Base-by-base conservation (phyloP, 2,888 invertebrate genomes). In the Priocnemis perturbator region DNA sequence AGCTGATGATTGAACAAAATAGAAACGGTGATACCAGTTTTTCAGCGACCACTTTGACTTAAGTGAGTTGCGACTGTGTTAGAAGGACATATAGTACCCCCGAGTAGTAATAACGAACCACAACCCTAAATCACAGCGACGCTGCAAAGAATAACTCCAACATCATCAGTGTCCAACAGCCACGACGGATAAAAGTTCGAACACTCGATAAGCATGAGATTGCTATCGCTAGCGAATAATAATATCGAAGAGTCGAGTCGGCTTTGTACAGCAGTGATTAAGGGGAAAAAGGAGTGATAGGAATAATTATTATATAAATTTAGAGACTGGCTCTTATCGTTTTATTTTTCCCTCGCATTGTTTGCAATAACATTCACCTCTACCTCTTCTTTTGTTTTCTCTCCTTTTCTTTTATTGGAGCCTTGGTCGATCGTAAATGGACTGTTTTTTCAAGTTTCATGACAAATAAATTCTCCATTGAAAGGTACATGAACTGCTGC, bases 381-480 rank as follows among this genome's bases (percentile, higher is more conserved):
- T 71, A 58, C 97, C 97, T 87, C 92, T 93, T 93, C 93, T 94
- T 91, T 97, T 97, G 87, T 92, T 93, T 93, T 93, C 93, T 88
- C 92, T 90, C 87, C 91, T 98, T 94, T 91, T 97, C 97, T 87
- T 92, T 93, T 93, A 92, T 93, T 87, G 60, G 59, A 69, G 59
- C 45, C 64, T 77, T 63, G 50, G 67, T 58, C 60, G 71, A 81
- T 78, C 76, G 74, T 75, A 73, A 37, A 76, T 73, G 73, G 78
- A 74, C 78, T 84, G 4, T 77, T 81, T 81, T 83, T 81, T 81
- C 83, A 77, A 82, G 78, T 85, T 85, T 85, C 83, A 84, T 79
- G 81, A 84, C 82, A 81, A 83, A 83, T 83, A 83, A 84, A 81
- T 85, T 84, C 77, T 74, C 77, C 50, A 85, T 84, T 82, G 68